Base-by-base conservation (phyloP, 2,797 vertebrate species). In the Erpetoichthys calabaricus region DNA sequence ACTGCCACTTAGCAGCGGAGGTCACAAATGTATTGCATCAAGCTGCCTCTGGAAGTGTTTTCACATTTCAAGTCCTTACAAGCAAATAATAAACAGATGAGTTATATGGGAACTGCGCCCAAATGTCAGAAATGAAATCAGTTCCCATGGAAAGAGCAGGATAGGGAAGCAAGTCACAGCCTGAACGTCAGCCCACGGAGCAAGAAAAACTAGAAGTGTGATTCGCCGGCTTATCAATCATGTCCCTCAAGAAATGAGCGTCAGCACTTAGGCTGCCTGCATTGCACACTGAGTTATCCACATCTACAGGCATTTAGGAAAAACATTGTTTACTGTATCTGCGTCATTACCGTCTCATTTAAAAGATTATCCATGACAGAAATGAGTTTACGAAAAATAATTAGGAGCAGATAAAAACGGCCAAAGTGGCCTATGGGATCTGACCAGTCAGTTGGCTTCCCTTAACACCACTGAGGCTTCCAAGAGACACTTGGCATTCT, bases 1-100 rank as follows among this genome's bases (percentile, higher is more conserved):
- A 25, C 25, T 25, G 25, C 25, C 25, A 25, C 25, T 25, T 25
- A 25, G 25, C 25, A 25, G 25, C 25, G 25, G 25, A 49, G 7
- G 5, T 49, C 47, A 7, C 47, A 49, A n/a, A 6, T 6, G 7
- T 6, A 49, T 49, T 49, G 47, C 47, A 5, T 49, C 47, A 49
- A 49, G n/a, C n/a, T 7, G 47, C 47, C 47, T n/a, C 47, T 49
- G 47, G 47, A 49, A 49, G n/a, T 47, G n/a, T 49, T 49, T 65
- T 71, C 73, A 70, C 75, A 73, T 76, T 72, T 72, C 83, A 84
- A 80, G 82, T 70, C 78, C 72, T 72, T 71, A 75, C 81, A 81
- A 70, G 80, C 80, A 82, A 85, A 86, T 81, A 85, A 81, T 81
- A 85, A 86, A 85, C 83, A 81, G 80, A 88, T 82, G 77, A 86